Evolutionary conservation across 1,140 invertebrate genomes (phyloP).

Genomic region (Drosophila melanica): DNA sequence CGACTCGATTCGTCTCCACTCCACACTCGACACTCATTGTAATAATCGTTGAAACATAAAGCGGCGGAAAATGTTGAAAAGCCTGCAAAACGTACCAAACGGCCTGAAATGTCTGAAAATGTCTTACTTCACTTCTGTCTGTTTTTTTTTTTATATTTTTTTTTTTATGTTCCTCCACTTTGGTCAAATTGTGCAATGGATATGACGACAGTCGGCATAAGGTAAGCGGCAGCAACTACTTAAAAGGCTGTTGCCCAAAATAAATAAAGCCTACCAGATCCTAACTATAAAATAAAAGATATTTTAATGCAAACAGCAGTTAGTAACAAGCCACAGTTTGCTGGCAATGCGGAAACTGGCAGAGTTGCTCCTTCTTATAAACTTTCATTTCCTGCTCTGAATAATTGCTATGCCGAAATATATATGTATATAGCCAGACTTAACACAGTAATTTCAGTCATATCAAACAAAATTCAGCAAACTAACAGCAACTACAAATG

Average conservation of each 20-base stretch:
- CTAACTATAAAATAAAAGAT: no score
- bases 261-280: no score
- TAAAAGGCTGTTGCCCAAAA: background rate
- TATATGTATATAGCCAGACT: no score
- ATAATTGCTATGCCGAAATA: no score
- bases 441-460: no score
- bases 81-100: conserved; percentile 55
- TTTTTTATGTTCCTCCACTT: conserved; percentile 12
- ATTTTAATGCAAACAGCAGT: no score
- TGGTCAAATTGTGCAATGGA: conserved; percentile 70
- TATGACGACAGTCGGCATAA: conserved; percentile 47
- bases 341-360: no score
- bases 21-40: conserved; percentile 53
- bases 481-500: no score
- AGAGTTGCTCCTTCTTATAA: no score
- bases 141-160: conserved; percentile 35
- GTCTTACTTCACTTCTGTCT: conserved; percentile 67
- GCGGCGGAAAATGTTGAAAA: conserved; percentile 78
- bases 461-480: no score
- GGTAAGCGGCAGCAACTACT: conserved; percentile 15
- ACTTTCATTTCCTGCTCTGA: no score
- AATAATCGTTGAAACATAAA: conserved; percentile 79
- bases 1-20: conserved; percentile 43
- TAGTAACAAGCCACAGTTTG: no score
- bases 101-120: conserved; percentile 60